Evolutionary conservation across 2,113 vertebrate genomes (phyloP).

Genomic region (Chloroceryle aenea): DNA sequence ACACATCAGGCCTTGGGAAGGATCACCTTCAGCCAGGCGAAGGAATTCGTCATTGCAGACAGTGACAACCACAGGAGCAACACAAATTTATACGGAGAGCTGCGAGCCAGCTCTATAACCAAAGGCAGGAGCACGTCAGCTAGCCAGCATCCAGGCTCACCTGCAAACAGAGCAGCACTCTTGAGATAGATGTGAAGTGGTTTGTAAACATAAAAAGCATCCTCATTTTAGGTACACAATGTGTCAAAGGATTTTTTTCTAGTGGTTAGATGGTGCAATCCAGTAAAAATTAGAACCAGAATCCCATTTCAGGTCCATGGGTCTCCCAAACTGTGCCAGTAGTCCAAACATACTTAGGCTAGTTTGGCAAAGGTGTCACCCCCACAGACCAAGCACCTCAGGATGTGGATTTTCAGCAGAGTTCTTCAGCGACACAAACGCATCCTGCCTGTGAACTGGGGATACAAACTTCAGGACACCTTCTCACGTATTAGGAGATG

Average conservation of each 20-base stretch:
- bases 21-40: not conserved
- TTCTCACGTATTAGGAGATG: rapidly evolving
- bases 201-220: not conserved
- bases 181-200: not conserved
- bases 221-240: not conserved
- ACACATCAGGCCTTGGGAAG: not conserved
- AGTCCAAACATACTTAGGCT: not conserved
- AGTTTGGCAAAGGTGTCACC: not conserved
- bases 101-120: not conserved
- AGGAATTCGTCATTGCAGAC: not conserved
- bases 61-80: not conserved
- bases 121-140: not conserved
- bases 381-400: not conserved
- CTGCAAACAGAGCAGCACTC: not conserved
- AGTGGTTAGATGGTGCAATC: not conserved
- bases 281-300: not conserved
- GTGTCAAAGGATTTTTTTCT: not conserved
- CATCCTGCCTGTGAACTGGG: not conserved
- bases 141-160: not conserved
- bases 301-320: not conserved
- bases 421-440: not conserved
- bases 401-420: not conserved
- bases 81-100: not conserved
- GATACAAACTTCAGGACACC: not conserved
- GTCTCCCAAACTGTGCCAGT: not conserved